Evolutionary conservation across 2,113 vertebrate genomes (phyloP).

Genomic region (Eubucco bourcierii): DNA sequence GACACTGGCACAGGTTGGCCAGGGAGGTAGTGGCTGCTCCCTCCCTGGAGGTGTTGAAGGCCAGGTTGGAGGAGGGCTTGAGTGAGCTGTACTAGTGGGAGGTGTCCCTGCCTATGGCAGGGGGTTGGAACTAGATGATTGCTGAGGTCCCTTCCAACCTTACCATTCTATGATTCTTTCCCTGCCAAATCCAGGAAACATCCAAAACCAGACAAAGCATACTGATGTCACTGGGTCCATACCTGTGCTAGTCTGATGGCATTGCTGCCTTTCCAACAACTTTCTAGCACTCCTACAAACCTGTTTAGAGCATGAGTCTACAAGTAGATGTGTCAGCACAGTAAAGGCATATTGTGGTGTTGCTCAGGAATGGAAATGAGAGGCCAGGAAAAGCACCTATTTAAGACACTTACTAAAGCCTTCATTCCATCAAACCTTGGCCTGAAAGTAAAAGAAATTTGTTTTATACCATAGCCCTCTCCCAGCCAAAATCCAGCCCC

Average conservation of each 20-base stretch:
- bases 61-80: too few relatives aligned
- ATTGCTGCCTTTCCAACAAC: not conserved
- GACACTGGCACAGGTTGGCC: too few relatives aligned
- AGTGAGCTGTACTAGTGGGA: too few relatives aligned
- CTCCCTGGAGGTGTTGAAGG: too few relatives aligned
- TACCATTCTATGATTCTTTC: too few relatives aligned
- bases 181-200: not conserved
- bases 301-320: not conserved
- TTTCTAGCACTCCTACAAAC: not conserved
- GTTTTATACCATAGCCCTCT: not conserved
- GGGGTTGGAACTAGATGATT: too few relatives aligned
- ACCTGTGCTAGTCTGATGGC: not conserved
- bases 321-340: not conserved
- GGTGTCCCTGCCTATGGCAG: too few relatives aligned
- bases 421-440: constrained; percentile 8
- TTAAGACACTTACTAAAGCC: constrained; percentile 2
- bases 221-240: fast-evolving
- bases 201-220: not conserved
- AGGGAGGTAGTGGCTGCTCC: too few relatives aligned
- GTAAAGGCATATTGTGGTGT: not conserved
- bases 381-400: not conserved
- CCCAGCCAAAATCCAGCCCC: constrained; percentile 23
- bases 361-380: not conserved
- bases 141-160: too few relatives aligned
- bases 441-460: not conserved